Evolutionary conservation across 2,797 vertebrate genomes (phyloP).

Genomic region (Prionace glauca): DNA sequence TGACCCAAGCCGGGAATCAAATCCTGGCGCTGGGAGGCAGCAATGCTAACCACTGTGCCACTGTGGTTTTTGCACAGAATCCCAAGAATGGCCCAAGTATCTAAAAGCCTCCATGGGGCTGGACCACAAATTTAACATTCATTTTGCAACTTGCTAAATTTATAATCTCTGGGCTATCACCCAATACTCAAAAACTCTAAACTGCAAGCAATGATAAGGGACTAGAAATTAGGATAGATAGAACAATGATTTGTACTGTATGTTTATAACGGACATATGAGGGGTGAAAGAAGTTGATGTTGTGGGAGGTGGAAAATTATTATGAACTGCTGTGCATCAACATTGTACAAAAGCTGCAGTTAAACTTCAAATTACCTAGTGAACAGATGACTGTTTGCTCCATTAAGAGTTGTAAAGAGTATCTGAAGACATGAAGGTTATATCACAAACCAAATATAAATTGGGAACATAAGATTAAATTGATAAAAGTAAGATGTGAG

Average conservation of each 20-base stretch:
- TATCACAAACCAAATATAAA: not conserved
- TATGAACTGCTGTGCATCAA: not conserved
- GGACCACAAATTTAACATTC: conserved; percentile 6
- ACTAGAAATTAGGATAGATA: not conserved
- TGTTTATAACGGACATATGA: not conserved
- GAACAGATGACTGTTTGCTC: not conserved
- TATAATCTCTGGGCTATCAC: not conserved
- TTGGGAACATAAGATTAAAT: not conserved
- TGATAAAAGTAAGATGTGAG: not conserved
- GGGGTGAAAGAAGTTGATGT: not conserved
- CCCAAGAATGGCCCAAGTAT: not conserved
- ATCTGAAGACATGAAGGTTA: not conserved
- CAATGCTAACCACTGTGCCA: no score
- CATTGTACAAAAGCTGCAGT: not conserved
- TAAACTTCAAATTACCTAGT: not conserved
- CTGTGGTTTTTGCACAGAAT: not conserved
- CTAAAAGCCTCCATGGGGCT: not conserved
- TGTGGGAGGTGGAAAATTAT: not conserved
- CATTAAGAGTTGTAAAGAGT: not conserved
- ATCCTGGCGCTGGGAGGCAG: no score
- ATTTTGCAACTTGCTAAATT: not conserved
- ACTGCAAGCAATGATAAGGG: not conserved
- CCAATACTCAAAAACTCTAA: not conserved
- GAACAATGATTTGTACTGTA: not conserved
- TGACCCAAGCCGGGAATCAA: no score